A percentile compares a stretch with the other conserved stretches of the same genome.
Evolutionary conservation across 2,113 vertebrate species (phyloP).

Genomic region (Otocyon megalotis): DNA sequence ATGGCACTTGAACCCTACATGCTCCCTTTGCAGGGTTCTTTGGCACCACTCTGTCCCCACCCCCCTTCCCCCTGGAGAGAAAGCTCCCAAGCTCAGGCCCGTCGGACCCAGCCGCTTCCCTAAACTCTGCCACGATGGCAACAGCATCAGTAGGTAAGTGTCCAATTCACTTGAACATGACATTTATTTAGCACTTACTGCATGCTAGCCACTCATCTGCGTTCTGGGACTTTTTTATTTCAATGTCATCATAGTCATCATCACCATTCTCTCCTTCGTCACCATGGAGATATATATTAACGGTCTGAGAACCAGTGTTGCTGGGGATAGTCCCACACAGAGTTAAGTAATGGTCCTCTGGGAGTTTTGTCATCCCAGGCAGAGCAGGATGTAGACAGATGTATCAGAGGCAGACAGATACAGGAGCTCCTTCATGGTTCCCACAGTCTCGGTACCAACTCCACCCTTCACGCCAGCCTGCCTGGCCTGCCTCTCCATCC

Average conservation of each 20-base stretch:
- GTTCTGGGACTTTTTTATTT: neutral
- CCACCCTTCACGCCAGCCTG: neutral
- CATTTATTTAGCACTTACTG: neutral
- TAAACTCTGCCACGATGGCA: neutral
- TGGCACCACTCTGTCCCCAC: constrained; percentile 58
- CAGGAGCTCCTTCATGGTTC: neutral
- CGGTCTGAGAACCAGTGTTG: neutral
- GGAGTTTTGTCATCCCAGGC: neutral
- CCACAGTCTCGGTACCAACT: neutral
- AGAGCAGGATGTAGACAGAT: constrained; percentile 9
- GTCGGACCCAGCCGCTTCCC: constrained; percentile 25
- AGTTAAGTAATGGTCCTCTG: neutral
- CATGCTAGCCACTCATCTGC: neutral
- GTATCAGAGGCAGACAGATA: neutral
- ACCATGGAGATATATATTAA: neutral
- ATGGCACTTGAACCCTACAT: neutral
- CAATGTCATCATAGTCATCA: neutral
- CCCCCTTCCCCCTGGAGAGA: neutral
- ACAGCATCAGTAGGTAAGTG: constrained; percentile 65
- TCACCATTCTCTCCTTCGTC: neutral
- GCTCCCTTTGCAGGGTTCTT: constrained; percentile 72
- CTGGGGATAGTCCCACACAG: neutral
- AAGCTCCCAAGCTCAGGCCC: constrained; percentile 53
- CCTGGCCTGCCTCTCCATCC: neutral
- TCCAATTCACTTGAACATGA: neutral